Evolutionary conservation across 2,797 vertebrate genomes (phyloP).

Genomic region (Okamejei kenojei): DNA sequence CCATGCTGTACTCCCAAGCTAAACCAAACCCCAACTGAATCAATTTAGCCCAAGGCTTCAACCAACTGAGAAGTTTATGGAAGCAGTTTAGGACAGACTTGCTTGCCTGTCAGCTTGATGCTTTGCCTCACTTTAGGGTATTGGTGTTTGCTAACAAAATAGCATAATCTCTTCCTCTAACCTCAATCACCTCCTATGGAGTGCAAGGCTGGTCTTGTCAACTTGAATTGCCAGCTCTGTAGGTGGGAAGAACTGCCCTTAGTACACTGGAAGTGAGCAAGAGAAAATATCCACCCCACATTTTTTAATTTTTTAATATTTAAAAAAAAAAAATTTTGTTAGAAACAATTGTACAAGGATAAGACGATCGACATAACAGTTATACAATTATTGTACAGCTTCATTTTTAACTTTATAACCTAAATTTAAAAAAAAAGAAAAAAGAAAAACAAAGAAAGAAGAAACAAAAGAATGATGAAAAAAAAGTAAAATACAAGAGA

Average conservation of each 20-base stretch:
- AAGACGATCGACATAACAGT: no score
- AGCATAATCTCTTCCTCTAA: not conserved
- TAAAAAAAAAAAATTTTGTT: no score
- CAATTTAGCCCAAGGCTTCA: not conserved
- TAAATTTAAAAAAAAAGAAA: no score
- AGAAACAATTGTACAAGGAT: no score
- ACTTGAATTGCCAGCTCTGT: not conserved
- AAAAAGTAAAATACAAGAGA: no score
- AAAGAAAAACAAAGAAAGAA: no score
- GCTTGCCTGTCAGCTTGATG: not conserved
- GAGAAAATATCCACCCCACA: not conserved
- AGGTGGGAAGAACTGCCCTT: not conserved
- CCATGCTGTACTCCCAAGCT: no score
- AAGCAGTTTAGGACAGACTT: not conserved
- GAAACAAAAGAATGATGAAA: no score
- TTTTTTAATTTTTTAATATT: no score
- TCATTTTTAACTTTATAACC: no score
- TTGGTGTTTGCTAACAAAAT: not conserved
- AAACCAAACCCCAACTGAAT: not conserved
- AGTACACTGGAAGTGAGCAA: not conserved
- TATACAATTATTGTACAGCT: no score
- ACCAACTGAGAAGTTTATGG: not conserved
- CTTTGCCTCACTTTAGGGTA: not conserved
- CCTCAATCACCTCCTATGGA: not conserved
- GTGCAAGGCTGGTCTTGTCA: not conserved